These are phyloP conservation scores for Amiota minor DNA, from an alignment of 2,888 invertebrate genomes.

Conservation along the genomic window DNA sequence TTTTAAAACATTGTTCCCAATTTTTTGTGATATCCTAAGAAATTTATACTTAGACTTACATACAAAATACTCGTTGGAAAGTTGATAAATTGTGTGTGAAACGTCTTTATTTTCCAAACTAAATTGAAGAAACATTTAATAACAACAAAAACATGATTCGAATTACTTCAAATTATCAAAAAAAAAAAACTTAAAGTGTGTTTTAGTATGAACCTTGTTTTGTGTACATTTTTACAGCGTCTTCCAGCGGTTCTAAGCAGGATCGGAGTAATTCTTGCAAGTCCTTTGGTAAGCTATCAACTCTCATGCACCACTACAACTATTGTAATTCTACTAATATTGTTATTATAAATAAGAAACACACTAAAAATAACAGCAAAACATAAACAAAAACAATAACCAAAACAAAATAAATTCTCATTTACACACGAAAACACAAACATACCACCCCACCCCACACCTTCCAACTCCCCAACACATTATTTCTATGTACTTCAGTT, in stretches of 20 bases:
- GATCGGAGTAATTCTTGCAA: constrained; percentile 96
- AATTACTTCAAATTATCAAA: constrained; percentile 38
- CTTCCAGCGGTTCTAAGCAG: constrained; percentile 96
- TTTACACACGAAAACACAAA: constrained; percentile 16
- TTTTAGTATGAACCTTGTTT: constrained; percentile 74
- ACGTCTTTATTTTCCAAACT: too few species aligned
- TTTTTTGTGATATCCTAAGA: constrained; percentile 67
- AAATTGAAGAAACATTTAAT: constrained; percentile 38
- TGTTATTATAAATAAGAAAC: neutral
- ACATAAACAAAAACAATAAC: neutral
- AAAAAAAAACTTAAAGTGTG: constrained; percentile 70
- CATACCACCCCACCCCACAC: neutral
- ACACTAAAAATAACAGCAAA: constrained; percentile 17
- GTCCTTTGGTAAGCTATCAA: constrained; percentile 89
- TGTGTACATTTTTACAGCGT: constrained; percentile 83
- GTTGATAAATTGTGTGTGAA: constrained; percentile 4
- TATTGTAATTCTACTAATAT: neutral
- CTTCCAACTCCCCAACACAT: neutral
- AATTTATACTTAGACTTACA: neutral
- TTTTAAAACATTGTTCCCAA: constrained; percentile 70
- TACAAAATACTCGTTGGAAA: neutral
- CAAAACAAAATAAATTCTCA: constrained; percentile 18
- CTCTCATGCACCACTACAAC: constrained; percentile 64
- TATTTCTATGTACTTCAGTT: too few species aligned
- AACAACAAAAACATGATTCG: constrained; percentile 9